Base-by-base conservation (phyloP, 1,140 invertebrate species). In the Watersipora subatra region DNA sequence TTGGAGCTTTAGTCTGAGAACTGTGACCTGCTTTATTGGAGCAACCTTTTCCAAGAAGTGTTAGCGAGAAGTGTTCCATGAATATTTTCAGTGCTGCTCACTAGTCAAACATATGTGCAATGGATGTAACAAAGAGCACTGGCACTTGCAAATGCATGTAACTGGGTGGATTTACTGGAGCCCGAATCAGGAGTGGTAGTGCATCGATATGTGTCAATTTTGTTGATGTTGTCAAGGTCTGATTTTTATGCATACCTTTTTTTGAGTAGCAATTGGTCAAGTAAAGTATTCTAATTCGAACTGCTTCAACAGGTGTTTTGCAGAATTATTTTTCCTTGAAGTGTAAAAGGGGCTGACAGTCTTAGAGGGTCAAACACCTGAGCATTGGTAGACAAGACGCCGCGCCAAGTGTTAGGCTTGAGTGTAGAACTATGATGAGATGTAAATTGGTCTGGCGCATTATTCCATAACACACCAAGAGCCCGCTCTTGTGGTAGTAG, bases 131-230 rank as follows among this genome's bases (percentile, higher is more conserved):
- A 68, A n/a, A 1, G 22, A 1, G 15, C 57, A 64, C 68, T 70
- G 12, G 69, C 73, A 66, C 72, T 69, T 28, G 70, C 69, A 46
- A 74, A 73, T 26, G 69, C 57, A 62, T 73, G 69, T 2, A 70
- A 24, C 29, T 71, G 62, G 22, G 57, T 28, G 0, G 3, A 1
- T 29, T 27, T 27, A 0, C 64, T 7, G 0, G 64, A 27, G 0
- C 67, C 69, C 67, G 72, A 73, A 15, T 58, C 56, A 1, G 27
- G n/a, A n/a, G n/a, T 67, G 66, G 2, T 69, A n/a, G 61, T 56
- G 65, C 64, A 46, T 46, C 34, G 34, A 46, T 7, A n/a, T 46
- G n/a, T 46, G 34, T 46, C n/a, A n/a, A 46, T 46, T 12, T 46
- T 7, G n/a, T 46, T 46, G 34, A 46, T n/a, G n/a, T 7, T 7